phyloP scores from a whole-genome alignment of 2,113 vertebrate species.

The Malurus alboscapulatus region DNA sequence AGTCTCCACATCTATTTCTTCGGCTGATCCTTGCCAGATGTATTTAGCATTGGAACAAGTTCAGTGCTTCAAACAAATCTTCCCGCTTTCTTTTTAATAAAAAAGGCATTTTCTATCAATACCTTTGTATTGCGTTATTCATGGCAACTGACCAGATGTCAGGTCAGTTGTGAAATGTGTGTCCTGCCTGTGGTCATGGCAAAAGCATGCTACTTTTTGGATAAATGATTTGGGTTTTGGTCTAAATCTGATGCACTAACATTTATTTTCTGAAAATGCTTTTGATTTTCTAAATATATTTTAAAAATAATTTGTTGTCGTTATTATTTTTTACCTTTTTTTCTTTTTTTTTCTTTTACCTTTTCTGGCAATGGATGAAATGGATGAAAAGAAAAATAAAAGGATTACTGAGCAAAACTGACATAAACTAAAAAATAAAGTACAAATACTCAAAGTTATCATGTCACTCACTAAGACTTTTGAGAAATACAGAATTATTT shows the following conservation, averaged over 20 bases:
- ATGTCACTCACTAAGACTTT: neutral
- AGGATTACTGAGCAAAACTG: neutral
- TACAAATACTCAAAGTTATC: neutral
- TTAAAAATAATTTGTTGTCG: neutral
- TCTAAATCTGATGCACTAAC: neutral
- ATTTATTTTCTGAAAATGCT: neutral
- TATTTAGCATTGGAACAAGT: neutral
- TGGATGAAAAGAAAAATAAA: neutral
- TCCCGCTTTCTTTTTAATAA: neutral
- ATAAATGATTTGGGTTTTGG: accelerated
- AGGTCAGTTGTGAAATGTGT: neutral
- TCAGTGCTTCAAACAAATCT: neutral
- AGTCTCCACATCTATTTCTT: neutral
- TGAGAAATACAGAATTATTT: neutral
- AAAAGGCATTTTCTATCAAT: neutral
- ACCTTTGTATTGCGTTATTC: neutral
- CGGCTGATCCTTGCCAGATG: neutral
- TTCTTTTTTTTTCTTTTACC: neutral
- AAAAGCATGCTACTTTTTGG: neutral
- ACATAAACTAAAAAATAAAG: neutral
- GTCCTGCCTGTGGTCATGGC: neutral
- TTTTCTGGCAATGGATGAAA: neutral
- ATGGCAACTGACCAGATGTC: neutral
- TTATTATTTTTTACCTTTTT: neutral
- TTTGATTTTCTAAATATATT: neutral